phyloP scores from a whole-genome alignment of 2,797 vertebrate species.

The Melopsittacus undulatus region DNA sequence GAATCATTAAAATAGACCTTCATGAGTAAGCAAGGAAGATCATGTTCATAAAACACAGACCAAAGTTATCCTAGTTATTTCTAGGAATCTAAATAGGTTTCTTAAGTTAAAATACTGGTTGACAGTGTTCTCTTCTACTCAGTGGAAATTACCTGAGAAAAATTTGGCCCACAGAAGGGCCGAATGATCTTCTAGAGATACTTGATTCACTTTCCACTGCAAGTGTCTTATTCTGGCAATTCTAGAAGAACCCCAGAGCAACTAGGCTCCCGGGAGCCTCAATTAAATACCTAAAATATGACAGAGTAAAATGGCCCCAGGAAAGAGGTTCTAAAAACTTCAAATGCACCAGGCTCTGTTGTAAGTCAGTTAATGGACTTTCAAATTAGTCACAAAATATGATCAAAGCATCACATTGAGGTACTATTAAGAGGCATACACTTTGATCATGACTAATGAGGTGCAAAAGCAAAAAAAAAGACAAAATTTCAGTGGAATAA shows the following conservation, averaged over 20 bases:
- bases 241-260: not conserved
- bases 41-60: not conserved
- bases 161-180: not conserved
- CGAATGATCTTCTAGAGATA: not conserved
- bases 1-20: not conserved
- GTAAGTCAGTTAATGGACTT: constrained; percentile 29
- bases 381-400: constrained; percentile 39
- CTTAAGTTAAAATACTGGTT: not conserved
- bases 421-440: constrained; percentile 21
- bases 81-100: not conserved
- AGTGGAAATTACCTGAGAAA: not conserved
- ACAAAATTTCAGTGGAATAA: not conserved
- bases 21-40: not conserved
- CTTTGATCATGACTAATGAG: constrained; percentile 70
- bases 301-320: constrained; percentile 3
- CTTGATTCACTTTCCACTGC: not conserved
- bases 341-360: not conserved
- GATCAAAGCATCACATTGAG: constrained; percentile 62
- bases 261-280: not conserved
- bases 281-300: not conserved
- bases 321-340: constrained; percentile 24
- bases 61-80: not conserved
- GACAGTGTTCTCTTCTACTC: not conserved
- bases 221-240: not conserved
- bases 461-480: not conserved